Base-by-base conservation (phyloP, 2,888 invertebrate species). In the Nematopogon swammerdamellus region DNA sequence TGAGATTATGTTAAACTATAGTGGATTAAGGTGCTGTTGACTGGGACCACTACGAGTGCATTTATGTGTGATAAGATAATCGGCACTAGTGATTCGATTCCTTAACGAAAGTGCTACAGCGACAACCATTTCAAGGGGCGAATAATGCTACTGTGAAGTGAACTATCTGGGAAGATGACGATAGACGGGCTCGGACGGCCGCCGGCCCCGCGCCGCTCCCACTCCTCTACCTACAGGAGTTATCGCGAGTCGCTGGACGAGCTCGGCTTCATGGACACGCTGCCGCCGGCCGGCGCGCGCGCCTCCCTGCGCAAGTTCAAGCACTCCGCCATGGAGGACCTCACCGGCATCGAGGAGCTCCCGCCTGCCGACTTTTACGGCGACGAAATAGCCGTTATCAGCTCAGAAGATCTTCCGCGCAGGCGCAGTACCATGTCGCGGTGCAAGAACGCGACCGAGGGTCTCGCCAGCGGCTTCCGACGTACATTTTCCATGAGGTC, bases 311-410 rank as follows among this genome's bases (percentile, higher is more conserved):
- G 77, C 2, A 66, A 68, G 52, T 70, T 72, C 55, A 63, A 76
- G 25, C 76, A 77, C 54, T 75, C 74, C 18, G 76, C 70, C 4
- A 54, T 79, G 8, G 76, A 77, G 63, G 77, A 79, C 56, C 59
- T 79, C 18, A 67, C 70, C 1, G 74, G 73, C 11, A 62, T 72
- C 51, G 74, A 74, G 56, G 64, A 65, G 2, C 16, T 19, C 4
- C 55, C 61, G 8, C 67, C 67, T 59, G 53, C 57, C 1, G 3
- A 14, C 36, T 25, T 25, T 8, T 68, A 64, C 57, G 68, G 63
- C 50, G 79, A 80, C 50, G 71, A 77, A 45, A 80, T 80, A 44
- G 72, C 79, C 18, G 68, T 80, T 3, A 66, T 80, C 49, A 76
- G 79, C 56, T 79, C 80, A 0, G 80, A 80, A 54, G 77, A 80